Evolutionary conservation across 64 coral and sea anemone genomes (phyloP), one percentile per base, ranked within the genome.

Genomic region (Stylophora pistillata): DNA sequence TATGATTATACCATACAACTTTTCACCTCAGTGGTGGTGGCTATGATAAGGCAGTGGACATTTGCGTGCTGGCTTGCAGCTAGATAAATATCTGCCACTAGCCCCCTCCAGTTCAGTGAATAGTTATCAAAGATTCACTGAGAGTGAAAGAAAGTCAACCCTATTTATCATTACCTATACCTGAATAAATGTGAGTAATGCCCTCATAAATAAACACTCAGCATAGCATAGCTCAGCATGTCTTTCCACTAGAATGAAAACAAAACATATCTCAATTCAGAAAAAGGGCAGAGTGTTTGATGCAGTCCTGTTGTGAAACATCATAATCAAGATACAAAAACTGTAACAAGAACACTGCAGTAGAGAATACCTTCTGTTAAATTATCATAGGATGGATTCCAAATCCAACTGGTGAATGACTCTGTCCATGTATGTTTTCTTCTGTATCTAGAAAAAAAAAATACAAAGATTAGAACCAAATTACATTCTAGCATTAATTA

Each of bases 181-280:
- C 97, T 99, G 93, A 30, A 99, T 99, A 87, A 99, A 99, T 37
- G 93, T 99, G 12, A 99, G 79, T 70, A 99, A 88, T 58, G 97
- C 97, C 70, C 97, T 92, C 86, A 95, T 94, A n/a, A 99, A 87
- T 16, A 99, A 89, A 80, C 97, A 99, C 78, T 99, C 97, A n/a
- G 97, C 97, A 93, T 99, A 99, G 76, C 93, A 99, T 26, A 99
- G 97, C 60, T 99, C 97, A 58, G 97, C 97, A 88, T 99, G 97
- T 75, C 90, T 89, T 73, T 99, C 97, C 81, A 95, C 94, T 95
- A 41, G 29, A 89, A 88, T 34, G 26, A 28, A 88, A 28, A 55
- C 61, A 73, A 16, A 23, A 26, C 32, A 54, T 10, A 56, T 66
- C n/a, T n/a, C n/a, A n/a, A n/a, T n/a, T n/a, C 15, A 23, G 0